Conservation (phyloP, 1,140 invertebrate species). For the Drosophila pachea region DNA sequence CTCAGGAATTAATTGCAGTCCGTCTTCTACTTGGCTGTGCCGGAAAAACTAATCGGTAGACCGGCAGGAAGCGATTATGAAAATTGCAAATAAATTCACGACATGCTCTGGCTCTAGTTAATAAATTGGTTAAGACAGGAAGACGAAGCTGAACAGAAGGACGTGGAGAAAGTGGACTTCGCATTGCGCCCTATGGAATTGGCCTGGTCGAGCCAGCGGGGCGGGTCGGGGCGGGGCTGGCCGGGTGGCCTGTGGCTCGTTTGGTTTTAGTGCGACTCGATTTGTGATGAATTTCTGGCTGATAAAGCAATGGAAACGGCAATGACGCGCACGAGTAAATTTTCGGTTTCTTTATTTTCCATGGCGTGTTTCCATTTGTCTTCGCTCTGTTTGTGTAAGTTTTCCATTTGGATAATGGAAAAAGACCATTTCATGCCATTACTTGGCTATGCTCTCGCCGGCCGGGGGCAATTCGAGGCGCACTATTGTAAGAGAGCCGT, state of each 20-base stretch:
- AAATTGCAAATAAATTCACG: constrained; percentile 26
- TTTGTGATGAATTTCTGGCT: constrained; percentile 69
- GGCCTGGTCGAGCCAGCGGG: not conserved
- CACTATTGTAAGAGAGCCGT: constrained; percentile 63
- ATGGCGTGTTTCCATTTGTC: constrained; percentile 52
- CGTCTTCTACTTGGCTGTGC: too few relatives aligned
- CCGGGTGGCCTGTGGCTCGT: constrained; percentile 26
- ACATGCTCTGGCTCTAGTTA: constrained; percentile 46
- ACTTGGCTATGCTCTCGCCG: constrained; percentile 47
- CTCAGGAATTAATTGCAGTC: too few relatives aligned
- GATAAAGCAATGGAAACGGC: constrained; percentile 65
- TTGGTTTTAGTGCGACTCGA: constrained; percentile 59
- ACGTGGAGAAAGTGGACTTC: constrained; percentile 17
- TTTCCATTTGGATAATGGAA: constrained; percentile 79
- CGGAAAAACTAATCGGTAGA: not conserved
- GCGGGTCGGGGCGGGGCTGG: not conserved
- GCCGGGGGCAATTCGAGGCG: constrained; percentile 63
- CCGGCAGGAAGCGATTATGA: not conserved
- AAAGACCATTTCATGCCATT: constrained; percentile 78
- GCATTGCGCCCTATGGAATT: not conserved
- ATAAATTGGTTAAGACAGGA: constrained; percentile 31
- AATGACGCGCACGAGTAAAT: constrained; percentile 73
- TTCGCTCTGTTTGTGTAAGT: constrained; percentile 69
- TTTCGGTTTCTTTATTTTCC: constrained; percentile 62
- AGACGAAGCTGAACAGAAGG: constrained; percentile 31